Evolutionary conservation across 1,140 invertebrate species (phyloP).

Genomic region (Pogonus chalceus): DNA sequence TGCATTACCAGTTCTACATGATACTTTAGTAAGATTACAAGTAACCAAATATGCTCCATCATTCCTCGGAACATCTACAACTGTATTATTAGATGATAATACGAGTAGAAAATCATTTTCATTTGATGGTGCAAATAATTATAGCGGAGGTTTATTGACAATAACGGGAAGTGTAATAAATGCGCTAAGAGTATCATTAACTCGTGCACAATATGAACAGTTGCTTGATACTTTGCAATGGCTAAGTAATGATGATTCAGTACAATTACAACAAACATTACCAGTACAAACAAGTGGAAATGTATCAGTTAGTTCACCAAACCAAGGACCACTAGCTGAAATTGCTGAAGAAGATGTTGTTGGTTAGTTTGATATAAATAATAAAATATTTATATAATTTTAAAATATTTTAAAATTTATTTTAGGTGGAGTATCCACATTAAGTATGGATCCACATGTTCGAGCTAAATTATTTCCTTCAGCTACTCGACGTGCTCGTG

Average conservation of each 20-base stretch:
- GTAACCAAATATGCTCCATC: slow-evolving; percentile 25
- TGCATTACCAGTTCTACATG: slow-evolving; percentile 64
- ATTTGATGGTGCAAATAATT: neutral
- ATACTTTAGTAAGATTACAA: slow-evolving; percentile 66
- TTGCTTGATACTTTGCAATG: slow-evolving; percentile 62
- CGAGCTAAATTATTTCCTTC: slow-evolving; percentile 39
- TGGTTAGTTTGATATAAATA: neutral
- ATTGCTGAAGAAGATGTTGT: slow-evolving; percentile 36
- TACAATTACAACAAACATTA: neutral
- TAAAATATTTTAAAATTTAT: slow-evolving; percentile 11
- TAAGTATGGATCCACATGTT: slow-evolving; percentile 49
- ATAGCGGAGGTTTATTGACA: slow-evolving; percentile 36
- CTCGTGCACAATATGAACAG: slow-evolving; percentile 80
- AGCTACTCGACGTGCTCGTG: slow-evolving; percentile 10
- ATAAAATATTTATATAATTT: neutral
- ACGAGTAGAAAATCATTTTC: no score
- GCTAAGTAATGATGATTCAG: slow-evolving; percentile 16
- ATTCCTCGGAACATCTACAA: neutral
- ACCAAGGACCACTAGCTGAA: slow-evolving; percentile 19
- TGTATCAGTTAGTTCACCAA: neutral
- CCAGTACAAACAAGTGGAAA: neutral
- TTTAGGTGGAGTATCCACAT: slow-evolving; percentile 36
- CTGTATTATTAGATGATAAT: slow-evolving; percentile 10
- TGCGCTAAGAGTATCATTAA: slow-evolving; percentile 72
- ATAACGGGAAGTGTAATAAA: slow-evolving; percentile 73